phyloP scores from a whole-genome alignment of 2,888 invertebrate genomes.

The Catocala sponsa region DNA sequence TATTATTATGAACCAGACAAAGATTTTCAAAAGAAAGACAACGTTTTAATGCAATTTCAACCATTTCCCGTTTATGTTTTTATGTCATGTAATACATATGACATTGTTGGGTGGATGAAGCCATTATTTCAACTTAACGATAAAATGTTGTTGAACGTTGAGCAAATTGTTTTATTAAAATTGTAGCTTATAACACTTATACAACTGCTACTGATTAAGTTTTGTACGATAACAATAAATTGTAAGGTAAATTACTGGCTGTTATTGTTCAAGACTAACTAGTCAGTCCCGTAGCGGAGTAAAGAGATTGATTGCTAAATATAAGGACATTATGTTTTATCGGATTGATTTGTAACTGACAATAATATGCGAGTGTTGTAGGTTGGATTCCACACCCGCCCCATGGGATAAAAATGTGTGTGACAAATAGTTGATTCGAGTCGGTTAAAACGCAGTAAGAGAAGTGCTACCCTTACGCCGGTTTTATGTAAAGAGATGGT shows the following conservation, averaged over 20 bases:
- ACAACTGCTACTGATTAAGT: constrained; percentile 15
- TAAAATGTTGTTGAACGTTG: constrained; percentile 14
- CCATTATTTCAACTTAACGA: constrained; percentile 9
- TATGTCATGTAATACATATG: constrained; percentile 4
- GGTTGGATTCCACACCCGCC: too few species aligned
- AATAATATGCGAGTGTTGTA: too few species aligned
- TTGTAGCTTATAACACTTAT: constrained; percentile 6
- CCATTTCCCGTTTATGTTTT: constrained; percentile 37
- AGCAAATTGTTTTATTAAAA: constrained; percentile 12
- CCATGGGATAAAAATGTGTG: too few species aligned
- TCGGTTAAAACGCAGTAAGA: too few species aligned
- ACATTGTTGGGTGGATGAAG: background rate
- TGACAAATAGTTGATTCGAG: too few species aligned
- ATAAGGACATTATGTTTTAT: too few species aligned
- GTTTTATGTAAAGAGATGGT: too few species aligned
- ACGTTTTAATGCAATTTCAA: constrained; percentile 47
- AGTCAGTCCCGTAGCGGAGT: background rate
- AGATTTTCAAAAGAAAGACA: constrained; percentile 58
- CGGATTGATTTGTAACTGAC: too few species aligned
- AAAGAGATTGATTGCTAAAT: too few species aligned
- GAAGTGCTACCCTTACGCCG: too few species aligned
- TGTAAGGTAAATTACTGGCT: background rate
- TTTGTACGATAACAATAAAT: constrained; percentile 1
- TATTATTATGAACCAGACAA: constrained; percentile 62
- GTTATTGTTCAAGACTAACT: background rate